Evolutionary conservation across 2,113 vertebrate species (phyloP).

Genomic region (Ranitomeya imitator): DNA sequence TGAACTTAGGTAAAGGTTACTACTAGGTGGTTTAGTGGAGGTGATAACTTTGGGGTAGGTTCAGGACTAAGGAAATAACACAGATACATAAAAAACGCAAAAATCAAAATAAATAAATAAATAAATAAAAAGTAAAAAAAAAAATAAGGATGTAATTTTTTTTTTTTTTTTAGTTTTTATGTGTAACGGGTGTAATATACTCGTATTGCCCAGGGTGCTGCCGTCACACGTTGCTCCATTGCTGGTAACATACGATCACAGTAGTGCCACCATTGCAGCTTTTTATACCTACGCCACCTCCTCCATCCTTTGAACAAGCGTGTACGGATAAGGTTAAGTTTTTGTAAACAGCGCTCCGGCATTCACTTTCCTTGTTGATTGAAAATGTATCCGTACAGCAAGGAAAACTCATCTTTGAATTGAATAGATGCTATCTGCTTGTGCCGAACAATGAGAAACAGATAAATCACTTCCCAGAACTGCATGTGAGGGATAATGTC

Average conservation of each 20-base stretch:
- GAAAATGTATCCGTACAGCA: constrained; percentile 56
- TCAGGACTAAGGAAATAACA: too few species aligned
- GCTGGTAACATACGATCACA: not conserved
- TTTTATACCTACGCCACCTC: not conserved
- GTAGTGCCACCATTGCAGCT: not conserved
- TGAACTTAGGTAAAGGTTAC: too few species aligned
- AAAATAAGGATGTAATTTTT: too few species aligned
- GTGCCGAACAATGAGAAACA: constrained; percentile 59
- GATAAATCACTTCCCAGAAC: constrained; percentile 59
- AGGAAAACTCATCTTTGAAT: constrained; percentile 59
- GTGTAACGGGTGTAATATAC: too few species aligned
- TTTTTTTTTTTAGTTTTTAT: too few species aligned
- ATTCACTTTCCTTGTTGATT: constrained; percentile 53
- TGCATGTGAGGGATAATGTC: constrained; percentile 59
- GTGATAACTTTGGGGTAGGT: too few species aligned
- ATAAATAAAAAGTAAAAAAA: too few species aligned
- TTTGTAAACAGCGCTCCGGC: constrained; percentile 43
- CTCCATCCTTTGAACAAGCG: not conserved
- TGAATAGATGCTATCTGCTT: constrained; percentile 59
- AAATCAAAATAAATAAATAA: too few species aligned
- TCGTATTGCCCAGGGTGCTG: too few species aligned
- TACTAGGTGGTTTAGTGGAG: too few species aligned
- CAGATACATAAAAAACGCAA: too few species aligned
- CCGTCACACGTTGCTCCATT: not conserved
- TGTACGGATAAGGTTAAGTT: constrained; percentile 44